A percentile compares a stretch with the other conserved stretches of the same genome.
Evolutionary conservation across 2,797 vertebrate genomes (phyloP).

Genomic region (Karalla daura): DNA sequence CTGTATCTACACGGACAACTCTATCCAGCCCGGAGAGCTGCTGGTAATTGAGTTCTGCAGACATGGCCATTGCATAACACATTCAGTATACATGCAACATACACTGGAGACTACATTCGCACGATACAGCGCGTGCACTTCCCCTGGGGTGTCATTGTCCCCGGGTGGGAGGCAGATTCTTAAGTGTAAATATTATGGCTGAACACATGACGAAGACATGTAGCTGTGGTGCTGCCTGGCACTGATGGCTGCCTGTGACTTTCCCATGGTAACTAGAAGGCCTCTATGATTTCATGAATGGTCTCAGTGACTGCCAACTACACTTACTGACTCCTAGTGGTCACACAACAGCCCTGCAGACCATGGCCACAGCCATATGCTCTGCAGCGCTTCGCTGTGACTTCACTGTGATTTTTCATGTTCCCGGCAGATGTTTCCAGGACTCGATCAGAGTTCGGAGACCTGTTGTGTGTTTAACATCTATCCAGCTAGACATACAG

Average conservation of each 20-base stretch:
- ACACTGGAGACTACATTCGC: constrained; percentile 19
- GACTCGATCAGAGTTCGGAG: background rate
- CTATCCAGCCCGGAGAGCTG: constrained; percentile 92
- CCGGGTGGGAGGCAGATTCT: background rate
- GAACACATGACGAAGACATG: background rate
- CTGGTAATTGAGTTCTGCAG: constrained; percentile 88
- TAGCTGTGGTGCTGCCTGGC: constrained; percentile 14
- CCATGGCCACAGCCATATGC: background rate
- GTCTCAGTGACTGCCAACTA: constrained; percentile 35
- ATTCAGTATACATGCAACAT: constrained; percentile 28
- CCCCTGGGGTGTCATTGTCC: constrained; percentile 2
- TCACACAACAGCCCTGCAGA: background rate
- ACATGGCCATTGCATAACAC: constrained; percentile 62
- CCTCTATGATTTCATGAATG: constrained; percentile 76
- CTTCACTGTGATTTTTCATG: no score
- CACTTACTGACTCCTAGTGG: constrained; percentile 57
- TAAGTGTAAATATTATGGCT: background rate
- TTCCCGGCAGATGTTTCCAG: no score
- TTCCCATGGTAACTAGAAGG: constrained; percentile 66
- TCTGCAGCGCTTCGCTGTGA: no score
- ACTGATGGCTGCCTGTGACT: constrained; percentile 64
- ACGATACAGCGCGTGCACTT: constrained; percentile 1
- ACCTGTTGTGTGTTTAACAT: no score
- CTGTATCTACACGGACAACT: constrained; percentile 98
- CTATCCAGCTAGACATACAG: background rate